A percentile compares a stretch with the other conserved stretches of the same genome.
These are phyloP conservation scores for Apaloderma vittatum DNA, from an alignment of 2,113 vertebrate genomes.

Conservation along the genomic window DNA sequence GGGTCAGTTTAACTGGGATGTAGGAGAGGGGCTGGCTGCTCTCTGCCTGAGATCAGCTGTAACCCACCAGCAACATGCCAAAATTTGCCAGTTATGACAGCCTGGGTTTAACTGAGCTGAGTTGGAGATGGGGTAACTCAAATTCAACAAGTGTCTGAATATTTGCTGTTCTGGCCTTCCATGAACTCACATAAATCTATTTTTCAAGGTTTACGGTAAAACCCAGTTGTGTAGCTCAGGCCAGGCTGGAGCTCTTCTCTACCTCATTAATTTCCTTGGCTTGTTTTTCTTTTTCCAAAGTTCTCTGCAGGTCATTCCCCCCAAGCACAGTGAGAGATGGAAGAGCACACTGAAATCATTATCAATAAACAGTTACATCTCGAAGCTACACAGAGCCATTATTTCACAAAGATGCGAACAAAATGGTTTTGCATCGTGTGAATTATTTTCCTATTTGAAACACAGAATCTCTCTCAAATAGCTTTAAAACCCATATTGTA, in stretches of 20 bases:
- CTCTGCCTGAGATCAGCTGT: rapidly evolving
- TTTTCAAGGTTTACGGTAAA: slow-evolving; percentile 16
- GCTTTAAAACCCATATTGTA: slow-evolving; percentile 79
- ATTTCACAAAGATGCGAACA: not conserved
- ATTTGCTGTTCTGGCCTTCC: not conserved
- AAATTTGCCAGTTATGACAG: not conserved
- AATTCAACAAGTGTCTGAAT: not conserved
- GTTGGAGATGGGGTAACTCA: not conserved
- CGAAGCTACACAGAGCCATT: not conserved
- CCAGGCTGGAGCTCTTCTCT: not conserved
- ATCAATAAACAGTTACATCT: slow-evolving; percentile 41
- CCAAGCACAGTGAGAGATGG: not conserved
- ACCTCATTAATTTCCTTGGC: not conserved
- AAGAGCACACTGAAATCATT: not conserved
- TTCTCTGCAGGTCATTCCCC: not conserved
- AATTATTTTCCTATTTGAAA: slow-evolving; percentile 86
- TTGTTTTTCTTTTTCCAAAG: slow-evolving; percentile 20
- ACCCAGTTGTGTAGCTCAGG: not conserved
- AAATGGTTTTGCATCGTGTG: slow-evolving; percentile 55
- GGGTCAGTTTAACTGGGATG: not conserved
- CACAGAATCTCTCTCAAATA: slow-evolving; percentile 80
- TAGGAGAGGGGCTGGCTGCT: not conserved
- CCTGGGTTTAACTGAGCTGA: rapidly evolving
- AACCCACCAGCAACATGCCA: not conserved
- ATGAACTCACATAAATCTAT: not conserved